These are phyloP conservation scores for Sminthurides bifidus DNA, from an alignment of 1,140 invertebrate species.

Conservation along the genomic window DNA sequence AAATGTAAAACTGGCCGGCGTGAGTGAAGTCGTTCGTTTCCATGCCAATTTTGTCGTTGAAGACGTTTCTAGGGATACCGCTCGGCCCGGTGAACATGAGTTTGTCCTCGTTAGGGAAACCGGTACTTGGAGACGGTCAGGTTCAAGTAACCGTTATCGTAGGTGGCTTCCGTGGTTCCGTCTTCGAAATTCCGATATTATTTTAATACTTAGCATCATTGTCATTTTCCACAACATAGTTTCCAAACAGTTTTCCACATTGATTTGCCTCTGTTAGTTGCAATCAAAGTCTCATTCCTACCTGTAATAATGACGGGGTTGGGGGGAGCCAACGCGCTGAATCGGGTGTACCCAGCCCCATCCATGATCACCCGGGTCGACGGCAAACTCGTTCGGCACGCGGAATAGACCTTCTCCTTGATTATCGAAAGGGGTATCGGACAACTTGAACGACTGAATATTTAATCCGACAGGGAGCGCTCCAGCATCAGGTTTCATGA, in stretches of 20 bases:
- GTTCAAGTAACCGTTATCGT: conserved; percentile 13
- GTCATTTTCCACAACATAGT: not conserved
- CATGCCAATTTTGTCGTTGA: too few species aligned
- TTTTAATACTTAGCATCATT: too few species aligned
- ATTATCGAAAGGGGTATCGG: conserved; percentile 11
- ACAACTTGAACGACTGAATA: conserved; percentile 17
- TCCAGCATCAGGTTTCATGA: conserved; percentile 17
- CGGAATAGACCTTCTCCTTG: conserved; percentile 16
- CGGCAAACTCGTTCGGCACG: conserved; percentile 23
- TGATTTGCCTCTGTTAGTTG: too few species aligned
- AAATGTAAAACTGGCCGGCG: conserved; percentile 35
- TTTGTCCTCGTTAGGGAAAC: conserved; percentile 17
- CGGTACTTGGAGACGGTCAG: conserved; percentile 16
- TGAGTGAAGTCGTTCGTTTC: too few species aligned
- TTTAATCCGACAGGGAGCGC: conserved; percentile 16
- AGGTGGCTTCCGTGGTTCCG: conserved; percentile 1
- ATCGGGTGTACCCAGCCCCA: conserved; percentile 16
- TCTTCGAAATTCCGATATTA: too few species aligned
- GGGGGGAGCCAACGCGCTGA: conserved; percentile 11
- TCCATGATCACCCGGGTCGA: conserved; percentile 17
- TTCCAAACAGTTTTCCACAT: not conserved
- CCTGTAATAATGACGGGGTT: conserved; percentile 15
- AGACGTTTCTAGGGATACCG: conserved; percentile 11
- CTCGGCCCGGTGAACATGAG: conserved; percentile 13
- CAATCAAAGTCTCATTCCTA: too few species aligned